Percentiles rank a stretch among this genome's conserved stretches.
These are phyloP conservation scores for Percina caprodes DNA, from an alignment of 2,113 vertebrate species.

Conservation along the genomic window DNA sequence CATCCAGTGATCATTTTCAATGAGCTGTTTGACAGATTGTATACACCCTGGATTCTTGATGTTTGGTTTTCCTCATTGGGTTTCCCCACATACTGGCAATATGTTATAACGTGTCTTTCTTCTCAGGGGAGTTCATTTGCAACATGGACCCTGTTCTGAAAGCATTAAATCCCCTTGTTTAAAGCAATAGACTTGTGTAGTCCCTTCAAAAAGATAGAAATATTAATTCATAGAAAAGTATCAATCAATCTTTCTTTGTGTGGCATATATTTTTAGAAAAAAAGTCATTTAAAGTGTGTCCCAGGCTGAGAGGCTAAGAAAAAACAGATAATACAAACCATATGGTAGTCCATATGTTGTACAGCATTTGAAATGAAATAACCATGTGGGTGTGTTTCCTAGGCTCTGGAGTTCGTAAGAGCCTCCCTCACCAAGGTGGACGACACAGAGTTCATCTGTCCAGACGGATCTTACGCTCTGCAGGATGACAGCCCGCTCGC, in stretches of 20 bases:
- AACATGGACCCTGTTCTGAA: conserved; percentile 28
- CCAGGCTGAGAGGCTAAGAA: conserved; percentile 20
- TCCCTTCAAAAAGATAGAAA: conserved; percentile 28
- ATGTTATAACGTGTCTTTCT: conserved; percentile 17
- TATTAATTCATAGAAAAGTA: conserved; percentile 3
- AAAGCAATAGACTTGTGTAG: conserved; percentile 17
- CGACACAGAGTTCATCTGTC: conserved; percentile 98
- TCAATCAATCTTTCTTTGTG: conserved; percentile 23
- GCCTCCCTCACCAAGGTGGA: conserved; percentile 98
- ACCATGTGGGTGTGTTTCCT: conserved; percentile 15
- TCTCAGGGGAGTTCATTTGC: conserved; percentile 40
- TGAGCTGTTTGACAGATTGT: conserved; percentile 33
- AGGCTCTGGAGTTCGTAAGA: conserved; percentile 96
- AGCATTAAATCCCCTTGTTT: conserved; percentile 12
- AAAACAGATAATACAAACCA: conserved; percentile 19
- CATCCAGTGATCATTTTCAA: conserved; percentile 36
- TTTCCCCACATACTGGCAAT: conserved; percentile 30
- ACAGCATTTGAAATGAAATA: not conserved
- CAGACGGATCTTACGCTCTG: conserved; percentile 95
- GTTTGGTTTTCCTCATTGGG: conserved; percentile 6
- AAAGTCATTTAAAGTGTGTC: conserved; percentile 27
- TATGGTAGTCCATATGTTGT: conserved; percentile 2
- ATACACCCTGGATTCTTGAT: conserved; percentile 36
- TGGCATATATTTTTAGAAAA: conserved; percentile 1
- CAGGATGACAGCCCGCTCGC: conserved; percentile 95